Percentiles rank a stretch among this genome's conserved stretches.
These are phyloP conservation scores for Cataglyphis rosenhaueri DNA, from an alignment of 2,888 invertebrate genomes.

Conservation along the genomic window DNA sequence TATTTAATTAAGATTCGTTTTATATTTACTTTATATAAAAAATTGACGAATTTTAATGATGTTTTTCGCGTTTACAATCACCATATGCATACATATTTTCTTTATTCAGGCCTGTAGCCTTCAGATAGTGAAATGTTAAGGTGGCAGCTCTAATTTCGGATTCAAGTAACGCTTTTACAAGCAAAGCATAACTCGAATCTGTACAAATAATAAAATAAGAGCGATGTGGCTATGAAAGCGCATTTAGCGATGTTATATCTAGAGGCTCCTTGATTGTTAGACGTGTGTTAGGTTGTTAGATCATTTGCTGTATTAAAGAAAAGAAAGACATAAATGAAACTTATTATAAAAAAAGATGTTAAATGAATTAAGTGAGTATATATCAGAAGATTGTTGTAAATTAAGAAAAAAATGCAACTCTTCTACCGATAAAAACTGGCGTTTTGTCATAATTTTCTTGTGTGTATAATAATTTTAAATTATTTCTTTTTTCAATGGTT, in stretches of 20 bases:
- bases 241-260: slow-evolving; percentile 70
- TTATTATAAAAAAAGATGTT: slow-evolving; percentile 66
- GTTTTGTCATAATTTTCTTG: neutral
- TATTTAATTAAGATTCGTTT: neutral
- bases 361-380: slow-evolving; percentile 70
- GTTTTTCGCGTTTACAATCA: neutral
- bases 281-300: slow-evolving; percentile 67
- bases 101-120: neutral
- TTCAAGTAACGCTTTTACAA: slow-evolving; percentile 24
- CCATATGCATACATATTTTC: neutral
- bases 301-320: slow-evolving; percentile 74
- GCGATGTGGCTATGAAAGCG: slow-evolving; percentile 65
- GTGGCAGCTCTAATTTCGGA: slow-evolving; percentile 15
- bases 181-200: slow-evolving; percentile 54
- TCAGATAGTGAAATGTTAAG: neutral
- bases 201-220: slow-evolving; percentile 63
- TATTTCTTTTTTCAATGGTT: neutral
- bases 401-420: slow-evolving; percentile 33
- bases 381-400: slow-evolving; percentile 69
- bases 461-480: slow-evolving; percentile 5
- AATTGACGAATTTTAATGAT: neutral
- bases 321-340: slow-evolving; percentile 43
- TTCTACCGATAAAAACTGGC: neutral
- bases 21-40: neutral
- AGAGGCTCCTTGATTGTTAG: slow-evolving; percentile 75